Evolutionary conservation across 2,797 vertebrate genomes (phyloP).

Genomic region (Clamator glandarius): DNA sequence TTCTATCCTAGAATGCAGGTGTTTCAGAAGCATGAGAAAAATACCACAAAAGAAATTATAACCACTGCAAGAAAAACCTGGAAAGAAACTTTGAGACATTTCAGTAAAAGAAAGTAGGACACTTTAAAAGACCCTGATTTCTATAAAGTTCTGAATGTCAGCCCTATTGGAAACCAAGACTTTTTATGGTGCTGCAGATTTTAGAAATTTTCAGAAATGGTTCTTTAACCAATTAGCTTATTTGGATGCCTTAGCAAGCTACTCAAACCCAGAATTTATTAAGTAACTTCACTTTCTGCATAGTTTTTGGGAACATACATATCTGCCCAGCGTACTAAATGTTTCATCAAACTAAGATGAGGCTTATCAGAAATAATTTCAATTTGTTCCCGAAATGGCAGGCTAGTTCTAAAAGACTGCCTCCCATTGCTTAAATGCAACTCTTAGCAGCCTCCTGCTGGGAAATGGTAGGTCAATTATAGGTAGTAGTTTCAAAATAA

Average conservation of each 20-base stretch:
- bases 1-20: not conserved
- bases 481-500: not conserved
- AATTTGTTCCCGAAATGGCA: not conserved
- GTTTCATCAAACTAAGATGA: not conserved
- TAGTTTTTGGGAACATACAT: not conserved
- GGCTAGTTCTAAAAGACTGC: not conserved
- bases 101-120: not conserved
- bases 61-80: not conserved
- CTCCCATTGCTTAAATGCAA: not conserved
- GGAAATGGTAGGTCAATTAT: not conserved
- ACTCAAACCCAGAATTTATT: not conserved
- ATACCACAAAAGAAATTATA: not conserved
- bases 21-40: not conserved
- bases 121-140: not conserved
- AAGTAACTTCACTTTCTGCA: not conserved
- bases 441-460: not conserved
- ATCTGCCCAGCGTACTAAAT: not conserved
- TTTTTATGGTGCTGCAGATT: not conserved
- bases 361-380: not conserved
- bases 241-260: not conserved
- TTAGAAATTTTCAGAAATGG: not conserved
- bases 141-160: not conserved
- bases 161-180: not conserved
- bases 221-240: not conserved
- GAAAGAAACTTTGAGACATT: not conserved